Evolutionary conservation across 2,797 vertebrate genomes (phyloP).

Genomic region (Lagocephalus sceleratus): DNA sequence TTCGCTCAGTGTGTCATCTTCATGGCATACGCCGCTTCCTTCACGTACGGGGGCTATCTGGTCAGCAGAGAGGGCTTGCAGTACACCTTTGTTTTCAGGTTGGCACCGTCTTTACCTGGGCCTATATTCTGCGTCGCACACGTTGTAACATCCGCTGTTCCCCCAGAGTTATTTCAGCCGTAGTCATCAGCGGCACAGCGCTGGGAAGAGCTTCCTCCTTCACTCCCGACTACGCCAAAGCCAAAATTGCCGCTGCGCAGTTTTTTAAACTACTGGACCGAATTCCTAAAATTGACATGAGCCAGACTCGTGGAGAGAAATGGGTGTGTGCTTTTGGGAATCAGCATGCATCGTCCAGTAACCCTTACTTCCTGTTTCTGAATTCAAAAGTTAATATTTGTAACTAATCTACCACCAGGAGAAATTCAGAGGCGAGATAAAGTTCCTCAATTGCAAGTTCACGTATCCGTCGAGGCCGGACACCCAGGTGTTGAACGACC

Average conservation of each 20-base stretch:
- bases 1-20: constrained; percentile 79
- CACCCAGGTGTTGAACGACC: constrained; percentile 74
- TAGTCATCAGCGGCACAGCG: constrained; percentile 79
- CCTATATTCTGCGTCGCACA: neutral
- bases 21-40: constrained; percentile 79
- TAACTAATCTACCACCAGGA: constrained; percentile 52
- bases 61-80: constrained; percentile 70
- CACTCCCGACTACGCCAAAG: constrained; percentile 83
- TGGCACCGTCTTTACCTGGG: constrained; percentile 13
- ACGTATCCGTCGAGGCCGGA: constrained; percentile 83
- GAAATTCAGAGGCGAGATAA: constrained; percentile 74
- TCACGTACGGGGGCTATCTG: constrained; percentile 79
- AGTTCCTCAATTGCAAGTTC: constrained; percentile 78
- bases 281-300: constrained; percentile 71
- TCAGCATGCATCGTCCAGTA: neutral
- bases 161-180: constrained; percentile 76
- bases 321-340: constrained; percentile 68
- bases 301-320: constrained; percentile 62
- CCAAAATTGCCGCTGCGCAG: constrained; percentile 78
- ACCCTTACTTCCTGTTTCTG: too few relatives aligned
- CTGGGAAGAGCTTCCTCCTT: constrained; percentile 79
- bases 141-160: constrained; percentile 5
- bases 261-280: constrained; percentile 80
- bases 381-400: too few relatives aligned
- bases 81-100: constrained; percentile 81